Evolutionary conservation across 2,797 vertebrate species (phyloP).

Genomic region (Sphenopsis melanotis): DNA sequence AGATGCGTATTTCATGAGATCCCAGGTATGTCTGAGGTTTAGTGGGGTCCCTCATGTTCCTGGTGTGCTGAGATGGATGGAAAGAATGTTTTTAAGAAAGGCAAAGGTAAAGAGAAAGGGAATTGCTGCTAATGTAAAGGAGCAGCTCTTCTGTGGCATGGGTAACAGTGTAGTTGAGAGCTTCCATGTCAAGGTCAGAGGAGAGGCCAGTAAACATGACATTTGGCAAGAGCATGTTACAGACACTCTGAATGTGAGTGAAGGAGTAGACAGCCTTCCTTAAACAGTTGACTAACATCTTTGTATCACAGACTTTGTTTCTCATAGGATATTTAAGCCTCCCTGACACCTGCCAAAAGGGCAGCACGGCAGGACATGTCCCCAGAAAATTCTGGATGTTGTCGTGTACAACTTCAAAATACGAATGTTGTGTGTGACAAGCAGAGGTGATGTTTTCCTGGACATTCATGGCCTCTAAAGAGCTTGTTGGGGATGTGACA

Average conservation of each 20-base stretch:
- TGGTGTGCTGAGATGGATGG: not conserved
- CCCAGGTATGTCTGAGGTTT: not conserved
- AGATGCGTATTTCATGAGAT: not conserved
- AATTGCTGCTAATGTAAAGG: not conserved
- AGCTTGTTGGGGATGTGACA: not conserved
- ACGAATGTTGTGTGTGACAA: not conserved
- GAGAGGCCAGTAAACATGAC: not conserved
- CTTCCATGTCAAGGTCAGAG: not conserved
- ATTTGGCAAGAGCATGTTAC: not conserved
- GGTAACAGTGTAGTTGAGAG: not conserved
- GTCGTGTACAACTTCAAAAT: not conserved
- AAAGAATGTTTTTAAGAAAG: not conserved
- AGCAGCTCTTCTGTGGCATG: not conserved
- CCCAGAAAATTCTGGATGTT: not conserved
- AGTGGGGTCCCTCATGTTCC: fast-evolving
- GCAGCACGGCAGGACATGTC: not conserved
- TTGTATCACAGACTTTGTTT: not conserved
- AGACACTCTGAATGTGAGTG: not conserved
- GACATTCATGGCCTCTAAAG: not conserved
- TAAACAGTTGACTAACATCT: not conserved
- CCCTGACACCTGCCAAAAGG: not conserved
- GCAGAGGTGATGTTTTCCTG: not conserved
- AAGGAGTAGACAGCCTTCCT: not conserved
- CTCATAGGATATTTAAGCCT: not conserved
- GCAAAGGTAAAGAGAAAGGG: not conserved